These are phyloP conservation scores for Crotophaga sulcirostris DNA, from an alignment of 2,113 vertebrate genomes.

Conservation along the genomic window DNA sequence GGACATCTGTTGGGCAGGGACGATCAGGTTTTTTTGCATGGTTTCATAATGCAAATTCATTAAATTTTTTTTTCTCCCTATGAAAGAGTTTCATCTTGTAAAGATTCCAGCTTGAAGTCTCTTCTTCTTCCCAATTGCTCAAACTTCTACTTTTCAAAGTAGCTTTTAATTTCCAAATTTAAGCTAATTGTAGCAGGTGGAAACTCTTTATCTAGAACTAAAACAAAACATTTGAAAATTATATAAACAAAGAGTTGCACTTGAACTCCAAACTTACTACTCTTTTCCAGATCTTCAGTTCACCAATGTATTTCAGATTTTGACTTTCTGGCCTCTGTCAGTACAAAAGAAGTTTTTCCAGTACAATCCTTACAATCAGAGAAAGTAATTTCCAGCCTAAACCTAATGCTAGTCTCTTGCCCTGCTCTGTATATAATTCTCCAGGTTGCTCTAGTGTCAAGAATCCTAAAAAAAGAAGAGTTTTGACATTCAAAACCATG, in stretches of 20 bases:
- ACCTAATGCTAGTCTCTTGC: neutral
- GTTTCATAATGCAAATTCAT: neutral
- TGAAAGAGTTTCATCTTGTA: neutral
- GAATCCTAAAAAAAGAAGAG: neutral
- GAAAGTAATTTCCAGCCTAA: neutral
- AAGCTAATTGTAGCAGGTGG: neutral
- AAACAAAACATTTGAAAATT: neutral
- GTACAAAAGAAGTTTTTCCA: neutral
- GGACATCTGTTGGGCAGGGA: neutral
- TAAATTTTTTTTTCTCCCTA: neutral
- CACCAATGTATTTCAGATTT: neutral
- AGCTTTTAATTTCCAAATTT: slow-evolving; percentile 28
- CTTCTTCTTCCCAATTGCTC: neutral
- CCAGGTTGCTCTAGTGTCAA: neutral
- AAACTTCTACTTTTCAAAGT: neutral
- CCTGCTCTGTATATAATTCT: neutral
- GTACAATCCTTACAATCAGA: neutral
- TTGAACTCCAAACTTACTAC: neutral
- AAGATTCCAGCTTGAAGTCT: neutral
- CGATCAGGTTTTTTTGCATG: neutral
- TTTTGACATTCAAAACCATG: neutral
- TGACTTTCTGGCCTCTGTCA: neutral
- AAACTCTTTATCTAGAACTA: neutral
- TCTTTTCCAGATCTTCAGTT: slow-evolving; percentile 25
- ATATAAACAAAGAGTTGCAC: slow-evolving; percentile 31